phyloP scores from a whole-genome alignment of 2,113 vertebrate species.

The Uria aalge region DNA sequence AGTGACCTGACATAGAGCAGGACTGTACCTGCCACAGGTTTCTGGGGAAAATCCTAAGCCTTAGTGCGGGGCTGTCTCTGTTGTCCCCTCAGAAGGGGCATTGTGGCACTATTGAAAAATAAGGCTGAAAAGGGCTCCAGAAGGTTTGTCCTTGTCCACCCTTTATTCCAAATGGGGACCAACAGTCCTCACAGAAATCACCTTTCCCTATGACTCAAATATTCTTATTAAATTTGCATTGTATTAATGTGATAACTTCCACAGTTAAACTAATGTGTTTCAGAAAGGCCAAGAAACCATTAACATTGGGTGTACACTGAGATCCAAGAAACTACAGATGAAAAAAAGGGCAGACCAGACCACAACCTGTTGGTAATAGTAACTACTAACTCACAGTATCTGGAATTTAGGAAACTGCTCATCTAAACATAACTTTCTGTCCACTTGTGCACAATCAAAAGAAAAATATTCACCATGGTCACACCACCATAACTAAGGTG shows the following conservation, averaged over 20 bases:
- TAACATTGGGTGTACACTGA: not conserved
- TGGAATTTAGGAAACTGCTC: not conserved
- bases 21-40: not conserved
- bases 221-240: not conserved
- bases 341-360: not conserved
- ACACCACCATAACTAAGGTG: not conserved
- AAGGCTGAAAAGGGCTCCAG: not conserved
- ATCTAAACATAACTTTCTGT: not conserved
- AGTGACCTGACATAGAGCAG: not conserved
- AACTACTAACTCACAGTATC: not conserved
- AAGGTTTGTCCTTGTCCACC: not conserved
- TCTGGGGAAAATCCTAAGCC: not conserved
- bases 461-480: not conserved
- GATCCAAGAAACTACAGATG: not conserved
- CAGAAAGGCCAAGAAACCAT: not conserved
- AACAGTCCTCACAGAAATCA: not conserved
- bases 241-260: not conserved
- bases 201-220: not conserved
- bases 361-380: not conserved
- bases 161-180: not conserved
- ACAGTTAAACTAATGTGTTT: not conserved
- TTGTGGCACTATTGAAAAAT: rapidly evolving
- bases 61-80: not conserved
- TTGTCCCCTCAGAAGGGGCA: not conserved
- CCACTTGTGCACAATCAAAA: not conserved